Conservation (phyloP, 2,888 invertebrate genomes). For the Limnephilus marmoratus region DNA sequence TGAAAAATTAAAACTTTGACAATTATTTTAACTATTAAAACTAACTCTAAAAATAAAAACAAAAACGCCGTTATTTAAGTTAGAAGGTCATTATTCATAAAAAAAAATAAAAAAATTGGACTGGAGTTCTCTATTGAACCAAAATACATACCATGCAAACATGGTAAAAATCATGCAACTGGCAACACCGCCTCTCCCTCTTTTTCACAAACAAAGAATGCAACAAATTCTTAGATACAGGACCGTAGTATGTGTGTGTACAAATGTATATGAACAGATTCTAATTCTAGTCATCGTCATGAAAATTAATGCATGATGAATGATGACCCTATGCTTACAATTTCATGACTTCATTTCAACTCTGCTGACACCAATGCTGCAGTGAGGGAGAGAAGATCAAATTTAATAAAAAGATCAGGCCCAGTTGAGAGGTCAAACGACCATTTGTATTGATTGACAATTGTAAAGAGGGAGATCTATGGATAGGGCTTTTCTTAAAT, state of each 20-base stretch:
- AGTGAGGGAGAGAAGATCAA: conserved; percentile 14
- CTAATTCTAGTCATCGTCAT: not conserved
- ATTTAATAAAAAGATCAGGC: conserved; percentile 25
- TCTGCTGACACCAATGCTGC: not conserved
- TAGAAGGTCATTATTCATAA: no score
- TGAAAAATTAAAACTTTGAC: no score
- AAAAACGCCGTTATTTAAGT: no score
- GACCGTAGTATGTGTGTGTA: not conserved
- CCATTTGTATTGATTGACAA: conserved; percentile 45
- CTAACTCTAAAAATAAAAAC: no score
- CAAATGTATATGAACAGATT: not conserved
- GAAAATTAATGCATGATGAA: not conserved
- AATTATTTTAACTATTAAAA: no score
- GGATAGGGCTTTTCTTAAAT: not conserved
- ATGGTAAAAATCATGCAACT: no score
- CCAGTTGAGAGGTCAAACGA: conserved; percentile 33
- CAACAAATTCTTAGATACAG: not conserved
- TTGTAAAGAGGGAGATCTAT: conserved; percentile 25
- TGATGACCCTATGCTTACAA: not conserved
- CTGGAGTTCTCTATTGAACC: no score
- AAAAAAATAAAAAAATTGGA: no score
- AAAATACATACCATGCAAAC: no score
- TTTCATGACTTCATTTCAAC: conserved; percentile 20
- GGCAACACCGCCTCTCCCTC: not conserved
- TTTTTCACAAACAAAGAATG: not conserved